phyloP scores from a whole-genome alignment of 2,113 vertebrate species.

The Perca schrenkii region DNA sequence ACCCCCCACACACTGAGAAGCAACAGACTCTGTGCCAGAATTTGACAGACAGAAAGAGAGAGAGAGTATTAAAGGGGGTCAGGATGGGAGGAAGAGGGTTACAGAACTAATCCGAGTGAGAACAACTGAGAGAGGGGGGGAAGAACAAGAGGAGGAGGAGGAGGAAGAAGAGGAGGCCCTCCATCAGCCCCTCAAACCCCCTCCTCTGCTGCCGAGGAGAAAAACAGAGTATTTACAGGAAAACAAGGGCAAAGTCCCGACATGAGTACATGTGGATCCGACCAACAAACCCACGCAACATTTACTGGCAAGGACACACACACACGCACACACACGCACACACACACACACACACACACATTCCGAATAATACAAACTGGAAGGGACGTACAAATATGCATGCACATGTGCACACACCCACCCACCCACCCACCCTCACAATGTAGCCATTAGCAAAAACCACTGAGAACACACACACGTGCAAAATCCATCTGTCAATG shows the following conservation, averaged over 20 bases:
- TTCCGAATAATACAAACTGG: slow-evolving; percentile 1
- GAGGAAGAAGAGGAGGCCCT: slow-evolving; percentile 29
- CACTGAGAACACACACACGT: slow-evolving; percentile 20
- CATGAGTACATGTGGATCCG: slow-evolving; percentile 56
- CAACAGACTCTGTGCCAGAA: slow-evolving; percentile 48
- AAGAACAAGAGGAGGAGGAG: slow-evolving; percentile 17
- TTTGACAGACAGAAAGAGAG: slow-evolving; percentile 37
- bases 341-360: slow-evolving; percentile 10
- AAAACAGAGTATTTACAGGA: slow-evolving; percentile 72
- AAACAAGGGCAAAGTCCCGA: slow-evolving; percentile 69
- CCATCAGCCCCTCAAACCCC: slow-evolving; percentile 22
- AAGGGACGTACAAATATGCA: slow-evolving; percentile 1
- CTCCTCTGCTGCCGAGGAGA: slow-evolving; percentile 34
- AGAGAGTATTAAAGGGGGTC: slow-evolving; percentile 23
- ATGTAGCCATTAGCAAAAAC: slow-evolving; percentile 36
- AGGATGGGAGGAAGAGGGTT: slow-evolving; percentile 46
- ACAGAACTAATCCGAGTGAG: slow-evolving; percentile 68
- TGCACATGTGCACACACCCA: slow-evolving; percentile 4
- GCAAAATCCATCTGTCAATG: slow-evolving; percentile 40
- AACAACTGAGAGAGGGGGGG: slow-evolving; percentile 34
- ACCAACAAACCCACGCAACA: slow-evolving; percentile 38
- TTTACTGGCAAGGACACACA: slow-evolving; percentile 46
- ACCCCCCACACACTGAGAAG: slow-evolving; percentile 32
- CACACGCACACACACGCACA: slow-evolving; percentile 7
- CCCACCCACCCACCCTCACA: background rate